A percentile compares a stretch with the other conserved stretches of the same genome.
Conservation (phyloP, 2,113 vertebrate genomes). For the Tragelaphus scriptus region DNA sequence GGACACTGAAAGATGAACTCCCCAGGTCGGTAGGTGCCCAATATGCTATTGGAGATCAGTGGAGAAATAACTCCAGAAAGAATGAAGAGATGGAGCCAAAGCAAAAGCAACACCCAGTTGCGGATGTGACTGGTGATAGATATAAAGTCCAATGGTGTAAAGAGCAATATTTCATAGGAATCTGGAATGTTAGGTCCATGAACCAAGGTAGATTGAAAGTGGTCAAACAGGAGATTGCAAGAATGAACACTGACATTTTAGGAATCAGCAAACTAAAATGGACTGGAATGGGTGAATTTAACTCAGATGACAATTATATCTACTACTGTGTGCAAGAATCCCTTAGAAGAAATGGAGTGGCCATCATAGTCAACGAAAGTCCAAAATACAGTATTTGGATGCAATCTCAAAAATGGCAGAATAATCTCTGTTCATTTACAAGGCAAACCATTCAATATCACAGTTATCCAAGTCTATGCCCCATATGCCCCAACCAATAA, state of each 20-base stretch:
- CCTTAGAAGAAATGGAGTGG: background rate
- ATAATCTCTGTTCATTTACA: background rate
- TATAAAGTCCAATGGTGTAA: background rate
- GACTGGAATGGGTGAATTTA: background rate
- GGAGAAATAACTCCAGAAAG: background rate
- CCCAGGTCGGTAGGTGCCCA: background rate
- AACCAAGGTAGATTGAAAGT: background rate
- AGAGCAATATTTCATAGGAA: background rate
- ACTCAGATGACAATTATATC: background rate
- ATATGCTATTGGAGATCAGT: background rate
- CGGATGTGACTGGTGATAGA: background rate
- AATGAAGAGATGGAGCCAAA: background rate
- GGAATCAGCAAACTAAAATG: background rate
- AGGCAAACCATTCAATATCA: background rate
- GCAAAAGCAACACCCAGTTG: background rate
- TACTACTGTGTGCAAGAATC: background rate
- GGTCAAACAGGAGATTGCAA: background rate
- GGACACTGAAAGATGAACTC: background rate
- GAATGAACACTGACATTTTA: rapidly evolving
- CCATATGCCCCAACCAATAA: background rate
- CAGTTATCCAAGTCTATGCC: background rate
- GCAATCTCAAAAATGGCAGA: background rate
- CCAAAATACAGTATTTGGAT: background rate
- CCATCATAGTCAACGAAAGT: background rate
- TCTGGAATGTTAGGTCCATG: background rate